Conservation (phyloP, 1,140 invertebrate genomes). For the Reticulitermes speratus region DNA sequence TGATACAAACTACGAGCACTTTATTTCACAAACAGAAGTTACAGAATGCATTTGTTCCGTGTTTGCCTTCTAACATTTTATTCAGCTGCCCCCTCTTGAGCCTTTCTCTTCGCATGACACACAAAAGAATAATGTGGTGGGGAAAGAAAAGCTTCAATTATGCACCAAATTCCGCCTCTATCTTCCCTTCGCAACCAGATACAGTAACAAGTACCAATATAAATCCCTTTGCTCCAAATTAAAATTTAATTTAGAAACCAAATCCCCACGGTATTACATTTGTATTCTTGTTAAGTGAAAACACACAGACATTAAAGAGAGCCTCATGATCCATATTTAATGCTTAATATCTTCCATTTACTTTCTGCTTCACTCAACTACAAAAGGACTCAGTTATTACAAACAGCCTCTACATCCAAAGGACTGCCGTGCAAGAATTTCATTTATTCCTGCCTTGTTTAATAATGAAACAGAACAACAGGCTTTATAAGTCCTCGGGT, state of each 20-base stretch:
- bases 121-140: not conserved
- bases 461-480: too few relatives aligned
- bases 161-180: not conserved
- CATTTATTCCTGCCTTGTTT: too few relatives aligned
- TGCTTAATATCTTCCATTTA: not conserved
- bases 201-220: not conserved
- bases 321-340: not conserved
- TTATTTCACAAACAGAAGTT: not conserved
- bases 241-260: not conserved
- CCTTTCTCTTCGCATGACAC: not conserved
- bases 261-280: not conserved
- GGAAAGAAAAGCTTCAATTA: not conserved
- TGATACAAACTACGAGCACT: too few relatives aligned
- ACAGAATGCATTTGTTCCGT: not conserved
- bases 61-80: not conserved
- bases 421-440: too few relatives aligned
- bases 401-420: too few relatives aligned
- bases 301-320: not conserved
- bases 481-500: too few relatives aligned
- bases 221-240: not conserved
- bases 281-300: not conserved
- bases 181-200: not conserved
- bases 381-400: too few relatives aligned
- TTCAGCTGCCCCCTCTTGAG: not conserved
- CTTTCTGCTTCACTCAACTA: not conserved